Percentiles rank a stretch among this genome's conserved stretches.
Conservation (phyloP, 2,113 vertebrate genomes). For the Neodontobutis hainanensis region DNA sequence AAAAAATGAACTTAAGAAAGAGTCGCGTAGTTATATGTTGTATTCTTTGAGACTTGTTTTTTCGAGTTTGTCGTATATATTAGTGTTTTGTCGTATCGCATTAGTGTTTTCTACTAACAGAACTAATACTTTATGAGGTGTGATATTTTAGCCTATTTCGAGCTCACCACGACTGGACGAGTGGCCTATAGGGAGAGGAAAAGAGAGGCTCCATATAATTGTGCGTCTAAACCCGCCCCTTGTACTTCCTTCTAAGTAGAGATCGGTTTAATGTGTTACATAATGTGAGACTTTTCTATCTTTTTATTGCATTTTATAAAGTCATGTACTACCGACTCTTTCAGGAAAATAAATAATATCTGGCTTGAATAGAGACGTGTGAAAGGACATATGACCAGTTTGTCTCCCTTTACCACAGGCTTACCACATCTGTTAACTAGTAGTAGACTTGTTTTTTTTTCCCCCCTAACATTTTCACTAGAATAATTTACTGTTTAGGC, state of each 20-base stretch:
- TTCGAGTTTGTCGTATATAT: slow-evolving; percentile 1
- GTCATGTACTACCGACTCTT: neutral
- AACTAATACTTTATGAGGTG: slow-evolving; percentile 1
- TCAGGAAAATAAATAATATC: neutral
- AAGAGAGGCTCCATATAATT: slow-evolving; percentile 56
- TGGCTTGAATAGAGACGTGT: neutral
- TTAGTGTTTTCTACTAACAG: too few relatives aligned
- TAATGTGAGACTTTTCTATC: slow-evolving; percentile 56
- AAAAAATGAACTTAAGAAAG: neutral
- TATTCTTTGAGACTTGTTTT: neutral
- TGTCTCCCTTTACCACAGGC: neutral
- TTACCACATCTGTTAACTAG: neutral
- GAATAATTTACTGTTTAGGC: neutral
- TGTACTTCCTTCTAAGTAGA: slow-evolving; percentile 64
- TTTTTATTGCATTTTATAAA: slow-evolving; percentile 44
- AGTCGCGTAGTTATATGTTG: neutral
- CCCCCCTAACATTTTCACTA: neutral
- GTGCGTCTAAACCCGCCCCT: slow-evolving; percentile 64
- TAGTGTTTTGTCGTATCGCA: slow-evolving; percentile 5
- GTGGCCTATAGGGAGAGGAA: slow-evolving; percentile 29
- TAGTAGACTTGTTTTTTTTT: neutral
- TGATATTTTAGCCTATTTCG: slow-evolving; percentile 21
- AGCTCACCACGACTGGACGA: slow-evolving; percentile 27
- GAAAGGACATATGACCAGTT: neutral
- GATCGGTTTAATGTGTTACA: slow-evolving; percentile 70